Evolutionary conservation across 2,888 invertebrate species (phyloP), one percentile per base, ranked within the genome.

Genomic region (Melanostoma scalare): DNA sequence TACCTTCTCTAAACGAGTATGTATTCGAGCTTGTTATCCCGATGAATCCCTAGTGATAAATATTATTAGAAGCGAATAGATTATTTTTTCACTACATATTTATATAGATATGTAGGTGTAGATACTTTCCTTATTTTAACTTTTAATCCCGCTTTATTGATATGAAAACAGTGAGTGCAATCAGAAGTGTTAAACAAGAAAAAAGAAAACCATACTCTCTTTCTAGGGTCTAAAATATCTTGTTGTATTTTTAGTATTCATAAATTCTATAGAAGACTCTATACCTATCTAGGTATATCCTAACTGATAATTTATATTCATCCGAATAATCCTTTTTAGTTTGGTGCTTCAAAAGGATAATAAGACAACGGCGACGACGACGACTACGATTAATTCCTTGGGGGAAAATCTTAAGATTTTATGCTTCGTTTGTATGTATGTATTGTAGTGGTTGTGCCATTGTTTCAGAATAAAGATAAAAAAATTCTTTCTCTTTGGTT

Each of bases 231-330:
- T 3, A 10, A 4, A 10, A 3, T 38, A 3, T 40, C 6, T 35
- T 5, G 36, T 20, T 30, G 6, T 52, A 20, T 40, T 9, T 44
- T 10, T 6, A 55, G 46, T 42, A 36, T 44, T n/a, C n/a, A 20
- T 20, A 48, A 10, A 35, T 20, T 48, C 30, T 38, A 9, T 33
- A 61, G 42, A 40, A 38, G 33, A 53, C 35, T 72, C 8, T 36
- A 6, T 46, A 68, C 40, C 53, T 58, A 55, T 55, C 61, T 68
- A 20, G n/a, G 20, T 31, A 52, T 63, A 61, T 40, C 46, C 46
- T 60, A 50, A 53, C 38, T 68, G 82, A 82, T 77, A 77, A 73
- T 82, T 78, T 82, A 73, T 82, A 74, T 78, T 77, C 82, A 74
- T 72, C 73, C 77, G 81, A 73, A 82, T 73, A 82, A 77, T 77